A percentile compares a stretch with the other conserved stretches of the same genome.
Conservation (phyloP, 2,888 invertebrate genomes). For the Agonopterix subpropinquella region DNA sequence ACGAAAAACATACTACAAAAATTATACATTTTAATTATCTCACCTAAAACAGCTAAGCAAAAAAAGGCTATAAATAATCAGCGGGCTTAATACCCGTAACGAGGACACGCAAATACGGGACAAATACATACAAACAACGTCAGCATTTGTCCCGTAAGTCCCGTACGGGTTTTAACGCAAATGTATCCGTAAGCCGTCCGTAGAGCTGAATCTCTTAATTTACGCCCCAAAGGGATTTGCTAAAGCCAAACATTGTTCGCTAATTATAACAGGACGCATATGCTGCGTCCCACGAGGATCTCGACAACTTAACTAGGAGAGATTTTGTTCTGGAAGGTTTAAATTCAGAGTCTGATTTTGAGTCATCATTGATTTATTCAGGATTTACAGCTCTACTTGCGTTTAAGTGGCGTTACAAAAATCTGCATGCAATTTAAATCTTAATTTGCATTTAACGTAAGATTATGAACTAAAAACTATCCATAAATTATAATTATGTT, state of each 20-base stretch:
- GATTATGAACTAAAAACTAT: too few species aligned
- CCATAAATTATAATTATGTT: too few species aligned
- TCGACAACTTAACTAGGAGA: constrained; percentile 54
- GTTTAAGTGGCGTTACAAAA: not conserved
- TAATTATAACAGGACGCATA: constrained; percentile 73
- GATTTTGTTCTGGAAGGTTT: constrained; percentile 23
- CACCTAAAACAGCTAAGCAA: not conserved
- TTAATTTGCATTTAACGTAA: too few species aligned
- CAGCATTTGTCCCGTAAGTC: constrained; percentile 16
- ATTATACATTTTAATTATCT: not conserved
- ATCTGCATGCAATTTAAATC: too few species aligned
- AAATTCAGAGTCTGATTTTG: constrained; percentile 2
- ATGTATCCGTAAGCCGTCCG: constrained; percentile 63
- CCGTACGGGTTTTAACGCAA: constrained; percentile 50
- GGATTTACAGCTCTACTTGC: not conserved
- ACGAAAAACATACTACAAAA: too few species aligned
- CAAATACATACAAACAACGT: constrained; percentile 38
- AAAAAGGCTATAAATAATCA: constrained; percentile 29
- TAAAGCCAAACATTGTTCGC: constrained; percentile 75
- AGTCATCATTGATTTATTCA: too few species aligned
- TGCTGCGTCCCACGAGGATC: constrained; percentile 65
- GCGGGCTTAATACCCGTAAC: constrained; percentile 30
- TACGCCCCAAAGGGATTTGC: constrained; percentile 74
- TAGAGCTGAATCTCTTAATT: constrained; percentile 69
- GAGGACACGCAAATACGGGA: constrained; percentile 35